Evolutionary conservation across 2,888 invertebrate genomes (phyloP).

Genomic region (Plemyria rubiginata): DNA sequence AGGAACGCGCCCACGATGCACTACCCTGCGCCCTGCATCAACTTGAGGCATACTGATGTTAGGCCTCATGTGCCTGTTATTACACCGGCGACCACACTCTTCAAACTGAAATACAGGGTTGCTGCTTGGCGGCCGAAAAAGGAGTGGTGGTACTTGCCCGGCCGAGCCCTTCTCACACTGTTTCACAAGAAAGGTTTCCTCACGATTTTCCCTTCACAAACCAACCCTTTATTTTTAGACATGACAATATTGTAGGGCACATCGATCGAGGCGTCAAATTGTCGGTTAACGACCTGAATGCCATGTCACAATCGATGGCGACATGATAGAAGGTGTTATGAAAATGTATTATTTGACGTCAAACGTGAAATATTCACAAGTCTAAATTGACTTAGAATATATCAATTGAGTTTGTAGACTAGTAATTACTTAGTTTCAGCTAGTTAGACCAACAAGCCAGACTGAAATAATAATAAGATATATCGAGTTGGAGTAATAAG

Average conservation of each 20-base stretch:
- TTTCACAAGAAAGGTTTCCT: too few relatives aligned
- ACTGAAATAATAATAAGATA: not conserved
- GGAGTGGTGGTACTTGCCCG: too few relatives aligned
- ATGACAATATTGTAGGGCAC: not conserved
- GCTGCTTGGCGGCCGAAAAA: too few relatives aligned
- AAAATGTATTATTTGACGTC: not conserved
- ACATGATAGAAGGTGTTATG: not conserved
- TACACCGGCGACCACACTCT: too few relatives aligned
- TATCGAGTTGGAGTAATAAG: not conserved
- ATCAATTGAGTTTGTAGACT: not conserved
- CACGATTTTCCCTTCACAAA: too few relatives aligned
- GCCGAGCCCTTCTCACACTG: too few relatives aligned
- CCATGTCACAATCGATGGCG: slow-evolving; percentile 20
- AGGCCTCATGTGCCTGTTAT: too few relatives aligned
- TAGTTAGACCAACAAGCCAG: not conserved
- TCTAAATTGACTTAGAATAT: not conserved
- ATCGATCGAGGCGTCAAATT: slow-evolving; percentile 17
- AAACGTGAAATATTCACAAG: not conserved
- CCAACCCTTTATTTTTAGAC: not conserved
- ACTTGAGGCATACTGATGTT: too few relatives aligned
- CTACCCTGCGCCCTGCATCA: too few relatives aligned
- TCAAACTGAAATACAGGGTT: too few relatives aligned
- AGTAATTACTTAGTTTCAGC: not conserved
- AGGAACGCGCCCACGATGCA: too few relatives aligned
- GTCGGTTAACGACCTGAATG: slow-evolving; percentile 23